Evolutionary conservation across 1,140 invertebrate genomes (phyloP).

Genomic region (Samia ricini): DNA sequence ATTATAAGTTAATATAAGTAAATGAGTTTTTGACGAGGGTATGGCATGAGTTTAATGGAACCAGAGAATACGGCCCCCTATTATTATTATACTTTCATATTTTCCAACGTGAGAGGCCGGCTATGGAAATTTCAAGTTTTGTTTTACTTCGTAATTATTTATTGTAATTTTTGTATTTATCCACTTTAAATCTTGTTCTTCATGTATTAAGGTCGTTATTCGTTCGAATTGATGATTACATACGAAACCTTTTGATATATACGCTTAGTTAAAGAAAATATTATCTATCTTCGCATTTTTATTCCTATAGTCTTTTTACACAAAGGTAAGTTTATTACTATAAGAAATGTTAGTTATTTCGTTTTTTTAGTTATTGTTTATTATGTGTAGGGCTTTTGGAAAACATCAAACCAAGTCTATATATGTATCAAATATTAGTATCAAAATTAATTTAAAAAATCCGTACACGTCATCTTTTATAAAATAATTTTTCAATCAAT

Average conservation of each 20-base stretch:
- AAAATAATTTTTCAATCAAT: too few species aligned
- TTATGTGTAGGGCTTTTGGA: too few species aligned
- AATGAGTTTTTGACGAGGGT: slow-evolving; percentile 40
- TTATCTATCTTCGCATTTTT: too few species aligned
- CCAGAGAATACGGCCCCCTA: neutral
- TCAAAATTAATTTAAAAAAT: too few species aligned
- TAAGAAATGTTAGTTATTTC: too few species aligned
- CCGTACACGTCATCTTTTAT: too few species aligned
- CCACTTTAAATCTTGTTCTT: neutral
- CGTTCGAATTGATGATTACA: neutral
- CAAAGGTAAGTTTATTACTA: too few species aligned
- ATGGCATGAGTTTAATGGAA: slow-evolving; percentile 36
- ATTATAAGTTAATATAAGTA: neutral
- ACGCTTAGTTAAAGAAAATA: neutral
- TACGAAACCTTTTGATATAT: neutral
- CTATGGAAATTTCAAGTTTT: neutral
- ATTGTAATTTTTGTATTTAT: neutral
- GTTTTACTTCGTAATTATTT: neutral
- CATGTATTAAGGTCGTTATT: neutral
- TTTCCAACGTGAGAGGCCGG: neutral
- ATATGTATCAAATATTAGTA: too few species aligned
- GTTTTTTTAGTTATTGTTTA: too few species aligned
- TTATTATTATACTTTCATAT: slow-evolving; percentile 6
- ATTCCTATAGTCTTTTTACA: too few species aligned
- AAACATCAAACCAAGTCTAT: too few species aligned